Evolutionary conservation across 2,113 vertebrate species (phyloP).

Genomic region (Epinephelus moara): DNA sequence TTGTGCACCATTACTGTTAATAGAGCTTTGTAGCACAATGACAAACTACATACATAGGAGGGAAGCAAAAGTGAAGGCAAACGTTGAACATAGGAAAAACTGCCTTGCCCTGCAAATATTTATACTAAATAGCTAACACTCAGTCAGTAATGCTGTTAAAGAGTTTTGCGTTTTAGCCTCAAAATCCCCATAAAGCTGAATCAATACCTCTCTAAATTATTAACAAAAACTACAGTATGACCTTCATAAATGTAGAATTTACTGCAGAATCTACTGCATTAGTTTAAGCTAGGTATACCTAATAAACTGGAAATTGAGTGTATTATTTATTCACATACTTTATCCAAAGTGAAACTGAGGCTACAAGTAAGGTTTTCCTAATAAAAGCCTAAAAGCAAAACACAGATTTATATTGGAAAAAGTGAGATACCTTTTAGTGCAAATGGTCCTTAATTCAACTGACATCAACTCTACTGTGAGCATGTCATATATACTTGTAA

Average conservation of each 20-base stretch:
- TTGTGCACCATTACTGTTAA: constrained; percentile 3
- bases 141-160: background rate
- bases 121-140: background rate
- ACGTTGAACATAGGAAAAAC: background rate
- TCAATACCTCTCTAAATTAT: background rate
- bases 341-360: background rate
- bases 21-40: background rate
- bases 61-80: background rate
- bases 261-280: background rate
- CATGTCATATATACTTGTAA: background rate
- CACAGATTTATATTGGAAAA: background rate
- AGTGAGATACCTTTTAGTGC: background rate
- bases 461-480: background rate
- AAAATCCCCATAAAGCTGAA: background rate
- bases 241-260: background rate
- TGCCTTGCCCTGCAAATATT: background rate
- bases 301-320: background rate
- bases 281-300: background rate
- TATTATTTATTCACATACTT: background rate
- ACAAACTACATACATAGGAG: background rate
- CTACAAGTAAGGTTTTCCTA: background rate
- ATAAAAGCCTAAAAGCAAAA: background rate
- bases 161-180: background rate
- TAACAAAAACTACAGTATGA: background rate
- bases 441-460: background rate